A percentile compares a stretch with the other conserved stretches of the same genome.
Conservation (phyloP, 2,797 vertebrate genomes). For the Platalea minor region DNA sequence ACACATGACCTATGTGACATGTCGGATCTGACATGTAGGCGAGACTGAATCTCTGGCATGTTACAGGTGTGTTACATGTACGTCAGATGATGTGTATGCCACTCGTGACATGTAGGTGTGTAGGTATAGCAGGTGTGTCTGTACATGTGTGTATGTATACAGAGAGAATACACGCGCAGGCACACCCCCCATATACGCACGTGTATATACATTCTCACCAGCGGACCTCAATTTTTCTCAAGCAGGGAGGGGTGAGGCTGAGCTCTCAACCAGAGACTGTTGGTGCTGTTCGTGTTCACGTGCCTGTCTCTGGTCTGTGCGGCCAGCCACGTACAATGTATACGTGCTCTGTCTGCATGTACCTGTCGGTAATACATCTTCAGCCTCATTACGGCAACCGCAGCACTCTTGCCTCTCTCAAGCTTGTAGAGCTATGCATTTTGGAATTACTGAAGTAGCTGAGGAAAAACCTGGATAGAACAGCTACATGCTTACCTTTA, state of each 20-base stretch:
- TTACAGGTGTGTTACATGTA: background rate
- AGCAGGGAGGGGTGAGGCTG: background rate
- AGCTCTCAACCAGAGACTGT: background rate
- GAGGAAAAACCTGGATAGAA: background rate
- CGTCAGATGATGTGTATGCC: background rate
- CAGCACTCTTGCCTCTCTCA: background rate
- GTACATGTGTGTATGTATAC: rapidly evolving
- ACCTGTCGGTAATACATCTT: rapidly evolving
- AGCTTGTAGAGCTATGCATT: rapidly evolving
- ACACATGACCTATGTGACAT: rapidly evolving
- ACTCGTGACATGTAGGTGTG: rapidly evolving
- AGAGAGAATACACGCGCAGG: rapidly evolving
- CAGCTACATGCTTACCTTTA: background rate
- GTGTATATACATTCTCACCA: rapidly evolving
- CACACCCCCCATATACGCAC: rapidly evolving
- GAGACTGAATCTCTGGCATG: background rate
- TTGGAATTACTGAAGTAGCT: background rate
- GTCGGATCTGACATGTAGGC: too few relatives aligned
- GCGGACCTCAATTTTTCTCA: background rate
- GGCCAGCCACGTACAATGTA: rapidly evolving
- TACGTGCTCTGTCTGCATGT: rapidly evolving
- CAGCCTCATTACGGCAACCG: background rate
- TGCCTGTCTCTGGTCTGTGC: rapidly evolving
- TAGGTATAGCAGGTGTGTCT: too few relatives aligned
- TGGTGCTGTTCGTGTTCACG: background rate